A percentile compares a stretch with the other conserved stretches of the same genome.
Conservation (phyloP, 1,140 invertebrate species). For the Drosophila novamexicana region DNA sequence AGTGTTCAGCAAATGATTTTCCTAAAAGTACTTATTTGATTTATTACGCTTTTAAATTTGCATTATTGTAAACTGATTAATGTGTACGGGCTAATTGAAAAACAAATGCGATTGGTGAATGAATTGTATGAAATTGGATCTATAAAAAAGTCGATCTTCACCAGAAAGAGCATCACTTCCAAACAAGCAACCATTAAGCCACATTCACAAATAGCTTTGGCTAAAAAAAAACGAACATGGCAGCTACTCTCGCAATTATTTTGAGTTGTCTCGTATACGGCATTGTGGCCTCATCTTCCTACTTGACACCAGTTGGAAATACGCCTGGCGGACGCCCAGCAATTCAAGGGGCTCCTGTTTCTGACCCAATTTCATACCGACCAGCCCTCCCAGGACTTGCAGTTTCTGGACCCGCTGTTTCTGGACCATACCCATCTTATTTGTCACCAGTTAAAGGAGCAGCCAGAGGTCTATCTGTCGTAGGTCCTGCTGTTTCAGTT, state of each 20-base stretch:
- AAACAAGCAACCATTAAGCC: constrained; percentile 4
- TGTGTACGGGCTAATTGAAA: too few relatives aligned
- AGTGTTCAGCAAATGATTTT: too few relatives aligned
- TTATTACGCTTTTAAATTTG: too few relatives aligned
- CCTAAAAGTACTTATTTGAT: too few relatives aligned
- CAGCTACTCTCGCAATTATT: neutral
- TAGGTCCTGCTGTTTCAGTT: neutral
- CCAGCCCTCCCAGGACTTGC: neutral
- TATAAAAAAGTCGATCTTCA: constrained; percentile 29
- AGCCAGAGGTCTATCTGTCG: neutral
- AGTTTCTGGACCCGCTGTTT: neutral
- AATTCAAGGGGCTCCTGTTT: neutral
- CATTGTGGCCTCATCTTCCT: neutral
- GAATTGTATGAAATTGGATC: neutral
- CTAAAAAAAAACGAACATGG: constrained; percentile 8
- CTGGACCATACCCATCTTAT: neutral
- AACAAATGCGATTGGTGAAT: too few relatives aligned
- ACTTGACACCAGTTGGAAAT: neutral
- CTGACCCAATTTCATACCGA: neutral
- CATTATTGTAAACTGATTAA: too few relatives aligned
- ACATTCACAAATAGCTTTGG: neutral
- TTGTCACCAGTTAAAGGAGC: neutral
- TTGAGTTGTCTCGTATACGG: constrained; percentile 8
- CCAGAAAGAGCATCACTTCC: constrained; percentile 30
- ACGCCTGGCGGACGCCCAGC: neutral